phyloP scores from a whole-genome alignment of 1,140 invertebrate species.

The Papilio polyxenes region DNA sequence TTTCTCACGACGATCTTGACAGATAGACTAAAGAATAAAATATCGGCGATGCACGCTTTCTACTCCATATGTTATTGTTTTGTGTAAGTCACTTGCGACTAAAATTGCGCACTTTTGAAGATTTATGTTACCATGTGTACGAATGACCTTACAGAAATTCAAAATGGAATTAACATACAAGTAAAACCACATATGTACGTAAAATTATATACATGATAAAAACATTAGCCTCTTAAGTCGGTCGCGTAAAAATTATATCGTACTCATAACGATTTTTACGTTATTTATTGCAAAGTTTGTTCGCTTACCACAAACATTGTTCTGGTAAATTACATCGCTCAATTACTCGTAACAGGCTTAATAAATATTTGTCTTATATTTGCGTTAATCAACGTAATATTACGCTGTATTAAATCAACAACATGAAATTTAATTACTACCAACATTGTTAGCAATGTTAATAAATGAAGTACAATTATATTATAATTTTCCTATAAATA shows the following conservation, averaged over 20 bases:
- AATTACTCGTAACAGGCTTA: slow-evolving; percentile 11
- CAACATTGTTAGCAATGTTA: background rate
- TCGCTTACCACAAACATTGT: background rate
- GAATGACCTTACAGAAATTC: too few relatives aligned
- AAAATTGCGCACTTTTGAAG: too few relatives aligned
- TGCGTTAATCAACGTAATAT: slow-evolving; percentile 1
- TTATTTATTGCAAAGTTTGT: background rate
- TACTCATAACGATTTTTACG: background rate
- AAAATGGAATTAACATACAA: too few relatives aligned
- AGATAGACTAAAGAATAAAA: too few relatives aligned
- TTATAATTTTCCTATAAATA: background rate
- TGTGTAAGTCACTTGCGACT: too few relatives aligned
- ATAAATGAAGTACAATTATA: background rate
- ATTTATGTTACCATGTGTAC: too few relatives aligned
- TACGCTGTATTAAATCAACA: slow-evolving; percentile 5
- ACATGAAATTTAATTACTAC: slow-evolving; percentile 1
- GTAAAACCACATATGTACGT: too few relatives aligned
- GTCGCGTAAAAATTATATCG: background rate
- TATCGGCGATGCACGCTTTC: too few relatives aligned
- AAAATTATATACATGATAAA: too few relatives aligned
- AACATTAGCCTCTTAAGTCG: too few relatives aligned
- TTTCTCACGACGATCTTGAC: too few relatives aligned
- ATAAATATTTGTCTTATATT: slow-evolving; percentile 17
- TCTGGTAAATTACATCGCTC: slow-evolving; percentile 5
- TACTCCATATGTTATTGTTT: too few relatives aligned